Conservation (phyloP, 2,888 invertebrate species). For the Zygothrica quintamaculata region DNA sequence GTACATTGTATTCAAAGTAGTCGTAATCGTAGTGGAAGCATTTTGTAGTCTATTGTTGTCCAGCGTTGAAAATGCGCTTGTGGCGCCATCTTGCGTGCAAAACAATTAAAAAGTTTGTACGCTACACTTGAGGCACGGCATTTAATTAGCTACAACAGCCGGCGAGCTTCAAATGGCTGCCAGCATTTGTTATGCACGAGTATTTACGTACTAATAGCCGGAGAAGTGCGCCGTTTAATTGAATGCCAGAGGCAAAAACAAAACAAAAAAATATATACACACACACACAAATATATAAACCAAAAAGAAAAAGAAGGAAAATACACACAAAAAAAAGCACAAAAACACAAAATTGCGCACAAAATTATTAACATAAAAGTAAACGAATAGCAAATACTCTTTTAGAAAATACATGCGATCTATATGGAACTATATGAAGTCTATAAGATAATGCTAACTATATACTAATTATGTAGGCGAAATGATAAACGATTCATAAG, state of each 20-base stretch:
- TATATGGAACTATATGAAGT: too few relatives aligned
- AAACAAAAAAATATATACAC: conserved; percentile 18
- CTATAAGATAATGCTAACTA: too few relatives aligned
- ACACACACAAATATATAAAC: conserved; percentile 9
- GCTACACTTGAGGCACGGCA: conserved; percentile 63
- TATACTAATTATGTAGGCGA: too few relatives aligned
- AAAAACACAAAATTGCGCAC: too few relatives aligned
- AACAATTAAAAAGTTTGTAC: conserved; percentile 75
- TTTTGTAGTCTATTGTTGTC: conserved; percentile 50
- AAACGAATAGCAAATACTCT: too few relatives aligned
- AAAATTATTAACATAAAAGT: too few relatives aligned
- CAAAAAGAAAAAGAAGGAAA: conserved; percentile 17
- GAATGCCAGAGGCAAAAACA: conserved; percentile 61
- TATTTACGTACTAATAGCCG: conserved; percentile 71
- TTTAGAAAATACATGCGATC: too few relatives aligned
- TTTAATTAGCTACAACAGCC: conserved; percentile 69
- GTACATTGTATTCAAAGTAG: too few relatives aligned
- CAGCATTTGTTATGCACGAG: conserved; percentile 59
- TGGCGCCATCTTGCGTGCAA: conserved; percentile 72
- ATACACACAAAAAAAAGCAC: not conserved
- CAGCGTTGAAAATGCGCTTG: conserved; percentile 38
- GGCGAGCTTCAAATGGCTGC: conserved; percentile 47
- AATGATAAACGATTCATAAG: too few relatives aligned
- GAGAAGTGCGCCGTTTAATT: conserved; percentile 71
- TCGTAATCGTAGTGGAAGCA: not conserved